Conservation (phyloP, 1,140 invertebrate genomes). For the Pogonomyrmex californicus region DNA sequence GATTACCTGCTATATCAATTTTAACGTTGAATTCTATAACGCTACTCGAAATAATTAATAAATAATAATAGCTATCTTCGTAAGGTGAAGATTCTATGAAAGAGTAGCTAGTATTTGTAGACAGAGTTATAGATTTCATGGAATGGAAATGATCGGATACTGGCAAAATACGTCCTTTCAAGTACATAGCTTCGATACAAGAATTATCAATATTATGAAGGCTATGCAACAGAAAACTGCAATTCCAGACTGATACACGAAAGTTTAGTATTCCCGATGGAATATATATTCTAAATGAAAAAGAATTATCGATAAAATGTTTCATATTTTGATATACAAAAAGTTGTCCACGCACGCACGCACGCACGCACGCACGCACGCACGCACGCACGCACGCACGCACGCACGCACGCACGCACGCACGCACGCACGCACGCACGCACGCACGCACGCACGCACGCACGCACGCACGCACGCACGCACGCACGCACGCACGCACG, state of each 20-base stretch:
- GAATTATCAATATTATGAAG: constrained; percentile 68
- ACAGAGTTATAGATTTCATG: constrained; percentile 79
- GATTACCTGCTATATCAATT: constrained; percentile 84
- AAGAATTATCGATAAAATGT: constrained; percentile 31
- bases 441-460: too few species aligned
- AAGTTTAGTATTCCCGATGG: constrained; percentile 86
- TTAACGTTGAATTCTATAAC: constrained; percentile 85
- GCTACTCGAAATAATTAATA: constrained; percentile 86
- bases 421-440: too few species aligned
- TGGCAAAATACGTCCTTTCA: constrained; percentile 85
- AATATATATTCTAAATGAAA: constrained; percentile 86
- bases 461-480: too few species aligned
- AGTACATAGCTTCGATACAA: constrained; percentile 84
- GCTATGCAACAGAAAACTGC: constrained; percentile 82
- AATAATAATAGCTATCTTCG: constrained; percentile 88
- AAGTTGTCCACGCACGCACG: background rate
- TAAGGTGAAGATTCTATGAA: constrained; percentile 86
- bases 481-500: too few species aligned
- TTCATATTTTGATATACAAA: background rate
- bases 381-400: too few species aligned
- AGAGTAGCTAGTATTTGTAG: constrained; percentile 80
- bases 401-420: too few species aligned
- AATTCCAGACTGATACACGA: constrained; percentile 85
- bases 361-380: too few species aligned
- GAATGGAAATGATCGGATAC: constrained; percentile 81